Evolutionary conservation across 2,797 vertebrate genomes (phyloP), one percentile per base, ranked within the genome.

Genomic region (Myripristis jacobus): DNA sequence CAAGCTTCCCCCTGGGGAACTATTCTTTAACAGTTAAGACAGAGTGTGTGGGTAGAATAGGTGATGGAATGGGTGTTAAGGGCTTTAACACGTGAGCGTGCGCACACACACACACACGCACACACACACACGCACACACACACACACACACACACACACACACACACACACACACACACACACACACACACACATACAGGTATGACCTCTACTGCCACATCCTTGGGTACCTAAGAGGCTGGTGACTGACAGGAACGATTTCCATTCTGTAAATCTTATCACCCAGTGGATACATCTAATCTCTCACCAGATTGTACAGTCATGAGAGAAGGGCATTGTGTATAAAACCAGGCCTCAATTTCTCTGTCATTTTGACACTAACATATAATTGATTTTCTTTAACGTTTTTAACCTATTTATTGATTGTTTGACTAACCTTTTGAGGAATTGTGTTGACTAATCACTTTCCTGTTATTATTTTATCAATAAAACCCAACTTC

Each of bases 181-280:
- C 46, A 22, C 46, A 22, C 29, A 50, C 25, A 22, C 12, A 22
- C 25, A 50, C 41, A 13, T 56, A 12, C 55, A 31, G 19, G 60
- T 41, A 77, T 69, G 63, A 75, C 78, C 73, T 83, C 64, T 55
- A 18, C 11, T 7, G 25, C 25, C 24, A 51, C 19, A 66, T 73
- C 68, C 36, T 43, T 36, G 51, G n/a, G 16, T 41, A 18, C 2
- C 38, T 44, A 71, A 29, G 27, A 6, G 63, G 63, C 22, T 34
- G 8, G 36, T 31, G 58, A 41, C 66, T 12, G 19, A 75, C 11
- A 7, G 16, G 50, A 44, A 57, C 54, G 36, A 79, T 76, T 87
- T 85, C 60, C 51, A 72, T 83, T 56, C 41, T 31, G 67, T 66
- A 80, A 87, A 81, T 77, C 66, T 21, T 41, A 41, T 75, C 38